These are phyloP conservation scores for Coilia nasus DNA, from an alignment of 2,797 vertebrate genomes.

Conservation along the genomic window DNA sequence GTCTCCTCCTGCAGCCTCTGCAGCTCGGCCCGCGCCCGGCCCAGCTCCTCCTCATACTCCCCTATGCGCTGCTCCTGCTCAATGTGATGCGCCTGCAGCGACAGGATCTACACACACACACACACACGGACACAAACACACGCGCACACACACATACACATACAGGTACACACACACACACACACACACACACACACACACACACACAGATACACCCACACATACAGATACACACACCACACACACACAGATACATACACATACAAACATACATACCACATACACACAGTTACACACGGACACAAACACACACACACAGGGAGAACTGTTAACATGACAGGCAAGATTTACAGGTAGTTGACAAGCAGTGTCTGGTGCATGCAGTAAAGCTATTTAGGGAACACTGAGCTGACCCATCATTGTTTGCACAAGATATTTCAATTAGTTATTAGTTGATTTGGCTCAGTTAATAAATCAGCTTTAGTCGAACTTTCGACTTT, in stretches of 20 bases:
- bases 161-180: slow-evolving; percentile 35
- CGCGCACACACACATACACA: background rate
- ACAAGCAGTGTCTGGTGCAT: no score
- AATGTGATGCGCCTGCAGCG: slow-evolving; percentile 86
- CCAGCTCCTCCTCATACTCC: slow-evolving; percentile 89
- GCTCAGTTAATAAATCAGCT: no score
- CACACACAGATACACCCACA: background rate
- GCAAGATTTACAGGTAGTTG: no score
- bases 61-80: slow-evolving; percentile 92
- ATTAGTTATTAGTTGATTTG: no score
- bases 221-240: no score
- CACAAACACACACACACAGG: background rate
- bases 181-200: background rate
- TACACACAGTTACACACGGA: background rate
- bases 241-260: background rate
- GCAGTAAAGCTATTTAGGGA: no score
- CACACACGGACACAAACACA: no score
- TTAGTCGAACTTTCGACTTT: no score
- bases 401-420: no score
- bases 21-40: slow-evolving; percentile 88
- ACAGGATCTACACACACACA: slow-evolving; percentile 83
- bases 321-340: background rate
- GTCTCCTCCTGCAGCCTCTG: slow-evolving; percentile 91
- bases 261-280: background rate
- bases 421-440: no score